Conservation (phyloP, 2,113 vertebrate species). For the Parus major region DNA sequence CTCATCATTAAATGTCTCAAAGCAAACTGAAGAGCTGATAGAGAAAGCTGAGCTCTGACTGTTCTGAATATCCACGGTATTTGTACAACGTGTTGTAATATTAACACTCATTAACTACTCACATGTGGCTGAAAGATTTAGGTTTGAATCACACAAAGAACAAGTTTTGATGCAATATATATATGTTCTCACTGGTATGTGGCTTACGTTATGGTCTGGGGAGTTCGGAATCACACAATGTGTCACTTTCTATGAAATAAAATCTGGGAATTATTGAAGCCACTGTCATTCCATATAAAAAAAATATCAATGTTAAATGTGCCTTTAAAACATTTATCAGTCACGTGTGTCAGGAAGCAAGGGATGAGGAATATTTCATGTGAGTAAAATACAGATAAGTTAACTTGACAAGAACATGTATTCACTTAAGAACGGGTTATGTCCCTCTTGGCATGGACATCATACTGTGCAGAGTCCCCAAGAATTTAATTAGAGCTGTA, state of each 20-base stretch:
- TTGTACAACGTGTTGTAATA: not conserved
- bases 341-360: constrained; percentile 40
- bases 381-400: constrained; percentile 21
- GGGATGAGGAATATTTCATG: constrained; percentile 43
- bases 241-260: constrained; percentile 42
- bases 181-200: not conserved
- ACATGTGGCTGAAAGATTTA: not conserved
- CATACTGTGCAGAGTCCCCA: constrained; percentile 31
- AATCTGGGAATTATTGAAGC: constrained; percentile 31
- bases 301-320: constrained; percentile 36
- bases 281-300: constrained; percentile 45
- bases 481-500: constrained; percentile 59
- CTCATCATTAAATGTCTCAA: constrained; percentile 1
- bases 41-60: not conserved
- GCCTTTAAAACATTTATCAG: constrained; percentile 61
- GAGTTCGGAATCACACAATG: not conserved
- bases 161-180: not conserved
- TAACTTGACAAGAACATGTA: constrained; percentile 48
- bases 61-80: not conserved
- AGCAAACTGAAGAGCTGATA: not conserved
- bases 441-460: constrained; percentile 50
- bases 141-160: not conserved
- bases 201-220: not conserved
- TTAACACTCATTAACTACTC: not conserved
- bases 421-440: constrained; percentile 36